Conservation (phyloP, 2,888 invertebrate species). For the Aquatica leii region DNA sequence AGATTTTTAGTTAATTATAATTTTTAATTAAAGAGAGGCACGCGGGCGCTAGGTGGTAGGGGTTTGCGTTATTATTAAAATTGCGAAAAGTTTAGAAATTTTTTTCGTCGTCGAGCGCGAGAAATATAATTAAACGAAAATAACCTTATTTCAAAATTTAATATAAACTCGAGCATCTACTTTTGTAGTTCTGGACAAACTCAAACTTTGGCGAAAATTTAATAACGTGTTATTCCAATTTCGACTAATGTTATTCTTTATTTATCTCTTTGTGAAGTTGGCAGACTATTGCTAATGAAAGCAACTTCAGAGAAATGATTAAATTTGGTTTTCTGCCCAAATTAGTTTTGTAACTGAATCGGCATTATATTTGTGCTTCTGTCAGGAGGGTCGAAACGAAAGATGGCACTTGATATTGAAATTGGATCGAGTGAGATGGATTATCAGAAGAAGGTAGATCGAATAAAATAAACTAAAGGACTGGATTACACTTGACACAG, state of each 20-base stretch:
- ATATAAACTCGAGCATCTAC: constrained; percentile 55
- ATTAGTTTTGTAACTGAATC: constrained; percentile 55
- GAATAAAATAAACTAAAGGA: constrained; percentile 47
- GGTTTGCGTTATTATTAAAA: constrained; percentile 8
- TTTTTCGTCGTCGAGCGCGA: not conserved
- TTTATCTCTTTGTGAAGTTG: constrained; percentile 55
- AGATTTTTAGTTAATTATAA: constrained; percentile 17
- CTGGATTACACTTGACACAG: constrained; percentile 54
- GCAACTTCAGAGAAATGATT: constrained; percentile 56
- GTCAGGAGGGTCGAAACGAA: constrained; percentile 35
- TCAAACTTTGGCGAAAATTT: constrained; percentile 49
- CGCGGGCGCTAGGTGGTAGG: not conserved
- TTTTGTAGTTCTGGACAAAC: constrained; percentile 45
- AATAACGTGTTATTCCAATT: constrained; percentile 58
- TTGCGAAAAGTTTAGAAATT: constrained; percentile 1
- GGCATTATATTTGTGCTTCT: constrained; percentile 44
- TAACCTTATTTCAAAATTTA: constrained; percentile 51
- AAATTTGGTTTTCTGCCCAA: constrained; percentile 57
- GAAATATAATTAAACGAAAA: constrained; percentile 34
- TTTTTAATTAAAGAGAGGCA: constrained; percentile 4
- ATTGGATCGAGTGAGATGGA: constrained; percentile 30
- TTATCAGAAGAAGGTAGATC: constrained; percentile 36
- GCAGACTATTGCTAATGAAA: constrained; percentile 57
- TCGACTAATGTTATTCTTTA: constrained; percentile 58
- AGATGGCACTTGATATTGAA: constrained; percentile 14